phyloP scores from a whole-genome alignment of 2,113 vertebrate genomes.

The Oreochromis tanganicae region DNA sequence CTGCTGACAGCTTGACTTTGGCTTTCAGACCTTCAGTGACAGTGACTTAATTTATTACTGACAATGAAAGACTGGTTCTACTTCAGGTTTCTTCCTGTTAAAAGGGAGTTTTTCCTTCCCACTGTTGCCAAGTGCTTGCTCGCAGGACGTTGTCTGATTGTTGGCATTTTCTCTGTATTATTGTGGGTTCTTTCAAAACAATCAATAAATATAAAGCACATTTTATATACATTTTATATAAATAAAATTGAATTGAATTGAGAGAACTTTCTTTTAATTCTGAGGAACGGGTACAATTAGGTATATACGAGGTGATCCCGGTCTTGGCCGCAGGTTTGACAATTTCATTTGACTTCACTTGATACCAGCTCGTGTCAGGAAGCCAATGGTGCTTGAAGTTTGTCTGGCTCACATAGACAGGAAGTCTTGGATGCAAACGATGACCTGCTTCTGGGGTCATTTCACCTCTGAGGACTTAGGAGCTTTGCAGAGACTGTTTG shows the following conservation, averaged over 20 bases:
- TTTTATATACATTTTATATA: not conserved
- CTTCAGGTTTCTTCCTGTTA: not conserved
- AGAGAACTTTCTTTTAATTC: not conserved
- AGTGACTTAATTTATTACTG: not conserved
- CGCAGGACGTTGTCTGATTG: not conserved
- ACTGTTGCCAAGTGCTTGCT: not conserved
- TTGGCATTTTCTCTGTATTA: not conserved
- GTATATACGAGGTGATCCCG: not conserved
- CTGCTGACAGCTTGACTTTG: not conserved
- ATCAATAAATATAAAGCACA: not conserved
- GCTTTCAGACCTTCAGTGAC: not conserved
- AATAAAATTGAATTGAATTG: not conserved
- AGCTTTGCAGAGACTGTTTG: constrained; percentile 30
- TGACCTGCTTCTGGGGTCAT: constrained; percentile 64
- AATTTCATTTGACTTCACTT: not conserved
- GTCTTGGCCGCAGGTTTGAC: not conserved
- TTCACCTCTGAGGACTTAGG: constrained; percentile 56
- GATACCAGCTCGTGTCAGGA: not conserved
- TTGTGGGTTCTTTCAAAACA: not conserved
- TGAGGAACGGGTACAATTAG: not conserved
- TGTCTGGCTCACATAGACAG: not conserved
- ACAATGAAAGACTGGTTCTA: not conserved
- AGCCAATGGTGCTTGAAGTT: constrained; percentile 12
- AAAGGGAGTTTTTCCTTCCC: not conserved
- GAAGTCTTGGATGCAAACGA: not conserved